phyloP scores from a whole-genome alignment of 2,113 vertebrate genomes.

The Cyrtonyx montezumae region DNA sequence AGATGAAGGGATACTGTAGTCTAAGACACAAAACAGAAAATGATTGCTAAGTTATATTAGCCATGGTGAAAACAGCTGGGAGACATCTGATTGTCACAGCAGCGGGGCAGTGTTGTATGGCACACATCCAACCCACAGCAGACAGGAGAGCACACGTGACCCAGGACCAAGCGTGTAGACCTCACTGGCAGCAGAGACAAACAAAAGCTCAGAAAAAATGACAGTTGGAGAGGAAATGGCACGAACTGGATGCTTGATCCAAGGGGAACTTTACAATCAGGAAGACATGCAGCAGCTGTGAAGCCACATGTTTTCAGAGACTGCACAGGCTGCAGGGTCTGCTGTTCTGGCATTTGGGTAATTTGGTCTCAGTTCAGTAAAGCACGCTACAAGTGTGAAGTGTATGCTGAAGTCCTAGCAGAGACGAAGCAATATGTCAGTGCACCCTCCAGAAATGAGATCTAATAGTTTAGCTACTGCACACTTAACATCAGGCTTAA shows the following conservation, averaged over 20 bases:
- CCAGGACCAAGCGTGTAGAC: background rate
- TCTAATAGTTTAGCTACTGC: rapidly evolving
- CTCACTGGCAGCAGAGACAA: background rate
- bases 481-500: background rate
- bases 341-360: background rate
- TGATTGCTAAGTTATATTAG: background rate
- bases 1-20: background rate
- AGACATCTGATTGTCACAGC: background rate
- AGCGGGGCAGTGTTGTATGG: background rate
- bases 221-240: background rate
- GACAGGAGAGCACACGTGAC: background rate
- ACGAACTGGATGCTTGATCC: background rate
- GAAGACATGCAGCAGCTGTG: background rate
- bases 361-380: background rate
- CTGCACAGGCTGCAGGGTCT: background rate
- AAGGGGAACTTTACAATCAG: background rate
- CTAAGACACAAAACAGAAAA: background rate
- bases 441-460: background rate
- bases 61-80: background rate
- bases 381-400: background rate
- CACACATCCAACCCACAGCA: background rate
- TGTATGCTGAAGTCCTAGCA: background rate
- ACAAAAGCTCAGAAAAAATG: background rate
- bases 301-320: background rate
- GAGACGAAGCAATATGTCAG: background rate